Evolutionary conservation across 2,888 invertebrate species (phyloP).

Genomic region (Molanna angustata): DNA sequence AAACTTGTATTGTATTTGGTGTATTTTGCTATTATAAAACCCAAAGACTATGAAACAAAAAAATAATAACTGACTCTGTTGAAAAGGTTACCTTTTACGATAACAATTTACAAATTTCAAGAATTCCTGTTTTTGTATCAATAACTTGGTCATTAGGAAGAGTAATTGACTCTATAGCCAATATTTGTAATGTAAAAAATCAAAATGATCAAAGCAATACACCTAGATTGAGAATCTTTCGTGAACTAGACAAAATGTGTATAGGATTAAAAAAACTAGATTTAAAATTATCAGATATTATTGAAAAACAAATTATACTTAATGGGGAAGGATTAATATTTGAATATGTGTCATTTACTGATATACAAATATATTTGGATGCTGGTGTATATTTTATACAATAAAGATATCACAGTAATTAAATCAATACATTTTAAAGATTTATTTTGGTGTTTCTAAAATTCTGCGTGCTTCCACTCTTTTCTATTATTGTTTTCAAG

Average conservation of each 20-base stretch:
- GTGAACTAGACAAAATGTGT: conserved; percentile 54
- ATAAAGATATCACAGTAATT: too few species aligned
- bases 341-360: conserved; percentile 52
- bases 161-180: conserved; percentile 66
- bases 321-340: conserved; percentile 66
- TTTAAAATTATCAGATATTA: conserved; percentile 50
- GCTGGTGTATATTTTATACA: too few species aligned
- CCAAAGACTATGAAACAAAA: conserved; percentile 45
- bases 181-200: conserved; percentile 63
- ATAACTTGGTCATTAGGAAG: conserved; percentile 68
- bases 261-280: conserved; percentile 57
- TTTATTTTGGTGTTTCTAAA: too few species aligned
- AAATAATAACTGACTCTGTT: conserved; percentile 32
- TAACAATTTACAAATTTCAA: conserved; percentile 44
- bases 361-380: too few species aligned
- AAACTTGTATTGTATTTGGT: too few species aligned
- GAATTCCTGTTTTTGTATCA: conserved; percentile 57
- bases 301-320: conserved; percentile 51
- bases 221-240: conserved; percentile 62
- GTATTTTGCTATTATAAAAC: conserved; percentile 66
- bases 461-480: too few species aligned
- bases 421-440: too few species aligned
- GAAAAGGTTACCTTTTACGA: not conserved
- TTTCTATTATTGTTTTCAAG: too few species aligned
- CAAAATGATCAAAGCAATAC: conserved; percentile 62